Evolutionary conservation across 2,797 vertebrate species (phyloP).

Genomic region (Danio tinwini): DNA sequence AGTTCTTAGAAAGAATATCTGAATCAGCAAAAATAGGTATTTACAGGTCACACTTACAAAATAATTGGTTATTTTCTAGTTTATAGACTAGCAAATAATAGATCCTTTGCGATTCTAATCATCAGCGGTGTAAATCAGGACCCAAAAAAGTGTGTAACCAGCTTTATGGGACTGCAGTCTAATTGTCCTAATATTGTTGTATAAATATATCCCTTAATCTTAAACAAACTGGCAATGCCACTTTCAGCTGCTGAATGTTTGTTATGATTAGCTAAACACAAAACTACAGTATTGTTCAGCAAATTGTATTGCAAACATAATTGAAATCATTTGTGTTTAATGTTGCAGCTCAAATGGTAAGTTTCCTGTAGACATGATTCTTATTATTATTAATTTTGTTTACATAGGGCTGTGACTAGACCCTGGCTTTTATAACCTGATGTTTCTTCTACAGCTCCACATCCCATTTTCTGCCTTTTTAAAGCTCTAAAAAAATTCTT

Average conservation of each 20-base stretch:
- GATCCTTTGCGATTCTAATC: no score
- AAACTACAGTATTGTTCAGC: neutral
- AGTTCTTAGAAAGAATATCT: no score
- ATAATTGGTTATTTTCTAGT: no score
- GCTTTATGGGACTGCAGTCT: no score
- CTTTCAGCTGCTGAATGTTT: neutral
- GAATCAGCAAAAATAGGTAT: no score
- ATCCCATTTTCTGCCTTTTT: conserved; percentile 13
- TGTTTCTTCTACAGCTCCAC: conserved; percentile 4
- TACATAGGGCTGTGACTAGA: neutral
- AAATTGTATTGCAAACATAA: neutral
- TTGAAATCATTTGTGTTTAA: conserved; percentile 9
- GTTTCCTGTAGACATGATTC: conserved; percentile 1
- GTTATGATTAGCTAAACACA: neutral
- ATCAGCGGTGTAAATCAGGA: no score
- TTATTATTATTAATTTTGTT: conserved; percentile 8
- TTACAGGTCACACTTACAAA: no score
- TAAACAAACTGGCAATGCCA: neutral
- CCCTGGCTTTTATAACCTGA: neutral
- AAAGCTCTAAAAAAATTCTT: conserved; percentile 3
- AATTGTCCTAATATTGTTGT: no score
- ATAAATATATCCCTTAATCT: no score
- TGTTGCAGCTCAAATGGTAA: conserved; percentile 6
- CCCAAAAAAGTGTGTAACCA: no score
- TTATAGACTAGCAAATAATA: no score